Evolutionary conservation across 2,888 invertebrate species (phyloP).

Genomic region (Cybosia mesomella): DNA sequence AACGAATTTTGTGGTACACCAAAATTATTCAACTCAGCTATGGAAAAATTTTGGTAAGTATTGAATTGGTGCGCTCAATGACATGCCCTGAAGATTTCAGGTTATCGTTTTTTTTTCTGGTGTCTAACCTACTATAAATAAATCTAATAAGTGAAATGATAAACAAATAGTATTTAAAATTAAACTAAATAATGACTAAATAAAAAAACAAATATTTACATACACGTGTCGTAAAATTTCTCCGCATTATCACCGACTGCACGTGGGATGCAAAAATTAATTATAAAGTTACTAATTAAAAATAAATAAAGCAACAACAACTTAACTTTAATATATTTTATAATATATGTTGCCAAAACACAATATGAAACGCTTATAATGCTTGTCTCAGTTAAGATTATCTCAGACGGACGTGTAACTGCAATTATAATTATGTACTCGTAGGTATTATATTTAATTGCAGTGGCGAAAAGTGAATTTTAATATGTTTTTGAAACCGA

Average conservation of each 20-base stretch:
- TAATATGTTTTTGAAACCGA: not conserved
- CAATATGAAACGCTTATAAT: not conserved
- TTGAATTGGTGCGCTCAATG: not conserved
- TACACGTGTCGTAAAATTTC: too few species aligned
- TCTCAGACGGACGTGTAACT: not conserved
- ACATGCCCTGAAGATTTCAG: not conserved
- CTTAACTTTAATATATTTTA: not conserved
- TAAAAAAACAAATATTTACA: too few species aligned
- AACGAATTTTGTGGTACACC: not conserved
- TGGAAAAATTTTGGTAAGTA: not conserved
- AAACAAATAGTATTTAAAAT: too few species aligned
- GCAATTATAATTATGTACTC: slow-evolving; percentile 4
- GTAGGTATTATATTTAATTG: not conserved
- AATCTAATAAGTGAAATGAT: too few species aligned
- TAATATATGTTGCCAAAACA: not conserved
- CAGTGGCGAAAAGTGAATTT: not conserved
- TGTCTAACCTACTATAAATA: not conserved
- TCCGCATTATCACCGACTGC: too few species aligned
- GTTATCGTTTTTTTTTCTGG: not conserved
- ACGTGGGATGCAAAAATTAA: too few species aligned
- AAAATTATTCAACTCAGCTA: not conserved
- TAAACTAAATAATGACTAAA: too few species aligned
- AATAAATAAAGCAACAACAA: too few species aligned
- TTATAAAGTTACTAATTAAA: too few species aligned
- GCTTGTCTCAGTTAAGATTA: slow-evolving; percentile 1